phyloP scores from a whole-genome alignment of 2,888 invertebrate genomes.

The Nesidiocoris tenuis region DNA sequence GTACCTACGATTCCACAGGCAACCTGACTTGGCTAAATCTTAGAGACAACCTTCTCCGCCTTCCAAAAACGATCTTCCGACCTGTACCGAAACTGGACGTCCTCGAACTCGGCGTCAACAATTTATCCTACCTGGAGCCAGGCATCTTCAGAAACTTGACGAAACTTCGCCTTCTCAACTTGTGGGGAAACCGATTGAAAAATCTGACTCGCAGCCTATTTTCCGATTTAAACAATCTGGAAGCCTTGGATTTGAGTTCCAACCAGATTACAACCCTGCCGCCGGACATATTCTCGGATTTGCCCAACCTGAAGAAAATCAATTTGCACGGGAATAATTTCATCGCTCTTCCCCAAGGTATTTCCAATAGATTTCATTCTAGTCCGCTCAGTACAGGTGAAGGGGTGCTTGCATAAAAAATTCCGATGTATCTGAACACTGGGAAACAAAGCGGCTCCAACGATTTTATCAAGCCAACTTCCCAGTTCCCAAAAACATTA shows the following conservation, averaged over 20 bases:
- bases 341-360: conserved; percentile 61
- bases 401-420: no score
- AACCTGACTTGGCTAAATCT: conserved; percentile 67
- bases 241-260: conserved; percentile 67
- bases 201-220: conserved; percentile 65
- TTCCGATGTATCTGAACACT: no score
- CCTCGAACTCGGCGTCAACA: conserved; percentile 68
- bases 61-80: conserved; percentile 62
- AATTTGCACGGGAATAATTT: conserved; percentile 70
- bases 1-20: not conserved
- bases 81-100: conserved; percentile 59
- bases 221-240: conserved; percentile 63
- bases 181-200: conserved; percentile 69
- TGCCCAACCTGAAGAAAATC: conserved; percentile 61
- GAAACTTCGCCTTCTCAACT: conserved; percentile 63
- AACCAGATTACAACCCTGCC: conserved; percentile 66
- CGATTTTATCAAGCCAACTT: no score
- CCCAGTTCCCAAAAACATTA: no score
- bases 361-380: no score
- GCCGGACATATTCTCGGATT: conserved; percentile 62
- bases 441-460: no score
- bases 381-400: no score
- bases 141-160: conserved; percentile 64
- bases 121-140: conserved; percentile 62
- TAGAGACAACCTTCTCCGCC: conserved; percentile 61